These are phyloP conservation scores for Chrysopa pallens DNA, from an alignment of 1,140 invertebrate species.

Conservation along the genomic window DNA sequence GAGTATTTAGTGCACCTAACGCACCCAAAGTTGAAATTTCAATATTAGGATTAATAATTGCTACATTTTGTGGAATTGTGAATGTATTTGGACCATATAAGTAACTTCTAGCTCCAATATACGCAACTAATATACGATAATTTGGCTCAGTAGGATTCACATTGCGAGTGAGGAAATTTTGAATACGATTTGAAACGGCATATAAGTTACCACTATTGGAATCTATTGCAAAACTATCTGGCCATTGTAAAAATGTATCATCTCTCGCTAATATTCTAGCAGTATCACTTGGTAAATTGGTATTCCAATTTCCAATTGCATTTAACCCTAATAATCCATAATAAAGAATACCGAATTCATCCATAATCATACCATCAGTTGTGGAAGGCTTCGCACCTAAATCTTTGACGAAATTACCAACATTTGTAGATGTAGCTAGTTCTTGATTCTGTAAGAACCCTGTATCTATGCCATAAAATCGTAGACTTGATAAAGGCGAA, in stretches of 20 bases:
- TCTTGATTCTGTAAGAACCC: constrained; percentile 31
- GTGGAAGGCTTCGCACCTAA: constrained; percentile 41
- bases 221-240: constrained; percentile 50
- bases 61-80: constrained; percentile 4
- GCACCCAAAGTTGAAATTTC: too few species aligned
- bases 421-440: constrained; percentile 16
- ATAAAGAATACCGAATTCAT: constrained; percentile 40
- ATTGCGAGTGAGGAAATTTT: constrained; percentile 26
- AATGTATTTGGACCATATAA: constrained; percentile 27
- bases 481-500: constrained; percentile 38
- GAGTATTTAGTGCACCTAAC: too few species aligned
- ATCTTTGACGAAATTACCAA: constrained; percentile 23
- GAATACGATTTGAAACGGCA: constrained; percentile 43
- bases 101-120: constrained; percentile 37
- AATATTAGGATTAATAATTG: too few species aligned
- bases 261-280: constrained; percentile 37
- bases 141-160: constrained; percentile 13
- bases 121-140: constrained; percentile 17
- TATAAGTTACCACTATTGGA: constrained; percentile 35
- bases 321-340: constrained; percentile 43
- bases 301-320: constrained; percentile 47
- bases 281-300: constrained; percentile 19
- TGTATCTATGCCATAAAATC: constrained; percentile 38
- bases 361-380: constrained; percentile 51
- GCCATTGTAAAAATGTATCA: constrained; percentile 46